Evolutionary conservation across 2,797 vertebrate species (phyloP).

Genomic region (Catamblyrhynchus diadema): DNA sequence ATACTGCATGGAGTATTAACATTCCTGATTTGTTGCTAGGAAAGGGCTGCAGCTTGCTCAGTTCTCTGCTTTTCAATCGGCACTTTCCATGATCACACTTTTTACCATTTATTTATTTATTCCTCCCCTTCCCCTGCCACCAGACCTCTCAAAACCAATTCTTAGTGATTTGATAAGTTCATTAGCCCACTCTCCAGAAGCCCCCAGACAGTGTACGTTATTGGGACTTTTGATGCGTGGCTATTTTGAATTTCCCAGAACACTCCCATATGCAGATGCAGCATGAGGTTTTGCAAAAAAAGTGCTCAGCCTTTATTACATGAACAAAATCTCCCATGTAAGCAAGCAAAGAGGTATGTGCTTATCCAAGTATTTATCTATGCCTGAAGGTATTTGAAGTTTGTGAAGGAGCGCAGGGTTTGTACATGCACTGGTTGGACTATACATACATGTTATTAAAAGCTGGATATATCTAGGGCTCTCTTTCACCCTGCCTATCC

Average conservation of each 20-base stretch:
- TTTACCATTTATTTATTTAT: background rate
- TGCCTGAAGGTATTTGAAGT: slow-evolving; percentile 62
- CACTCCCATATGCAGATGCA: slow-evolving; percentile 8
- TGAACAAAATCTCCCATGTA: slow-evolving; percentile 62
- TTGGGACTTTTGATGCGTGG: background rate
- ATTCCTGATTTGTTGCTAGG: background rate
- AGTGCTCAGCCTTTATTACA: slow-evolving; percentile 15
- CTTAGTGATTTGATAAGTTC: background rate
- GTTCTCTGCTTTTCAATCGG: background rate
- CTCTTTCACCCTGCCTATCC: background rate
- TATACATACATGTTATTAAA: slow-evolving; percentile 44
- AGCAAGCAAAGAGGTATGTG: slow-evolving; percentile 57
- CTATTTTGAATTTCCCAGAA: slow-evolving; percentile 34
- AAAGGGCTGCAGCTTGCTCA: background rate
- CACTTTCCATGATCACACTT: background rate
- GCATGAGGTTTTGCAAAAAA: slow-evolving; percentile 21
- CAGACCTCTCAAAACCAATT: background rate
- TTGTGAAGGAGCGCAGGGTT: slow-evolving; percentile 52
- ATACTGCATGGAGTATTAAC: background rate
- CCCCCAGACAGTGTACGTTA: rapidly evolving
- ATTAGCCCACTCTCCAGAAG: background rate
- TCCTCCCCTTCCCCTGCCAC: background rate
- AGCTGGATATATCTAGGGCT: background rate
- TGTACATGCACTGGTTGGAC: slow-evolving; percentile 40
- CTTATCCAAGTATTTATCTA: slow-evolving; percentile 63